Conservation (phyloP, 2,797 vertebrate species). For the Esox lucius region DNA sequence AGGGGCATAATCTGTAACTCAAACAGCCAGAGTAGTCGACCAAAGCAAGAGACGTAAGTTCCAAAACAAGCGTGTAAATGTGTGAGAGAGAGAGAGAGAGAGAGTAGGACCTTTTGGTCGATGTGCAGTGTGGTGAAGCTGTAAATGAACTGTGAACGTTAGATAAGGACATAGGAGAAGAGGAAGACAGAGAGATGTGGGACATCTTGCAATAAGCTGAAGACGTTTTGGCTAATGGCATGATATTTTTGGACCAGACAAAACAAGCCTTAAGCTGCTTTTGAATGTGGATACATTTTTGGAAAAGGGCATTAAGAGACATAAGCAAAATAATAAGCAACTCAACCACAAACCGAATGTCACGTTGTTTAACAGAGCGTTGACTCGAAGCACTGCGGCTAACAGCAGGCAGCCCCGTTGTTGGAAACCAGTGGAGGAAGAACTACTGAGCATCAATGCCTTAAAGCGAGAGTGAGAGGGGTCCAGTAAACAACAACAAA, state of each 20-base stretch:
- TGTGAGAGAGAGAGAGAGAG: neutral
- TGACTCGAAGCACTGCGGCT: neutral
- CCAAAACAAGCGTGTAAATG: neutral
- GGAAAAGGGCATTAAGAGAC: neutral
- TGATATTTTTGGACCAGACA: neutral
- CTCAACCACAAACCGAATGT: neutral
- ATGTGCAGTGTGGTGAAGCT: neutral
- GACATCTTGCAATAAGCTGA: neutral
- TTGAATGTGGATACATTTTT: neutral
- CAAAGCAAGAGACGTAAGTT: no score
- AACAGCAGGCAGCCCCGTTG: neutral
- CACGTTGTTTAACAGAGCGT: constrained; percentile 1
- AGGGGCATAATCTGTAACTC: no score
- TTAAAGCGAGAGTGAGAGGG: neutral
- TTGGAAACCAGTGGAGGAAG: neutral
- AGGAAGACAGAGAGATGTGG: neutral
- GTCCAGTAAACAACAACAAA: neutral
- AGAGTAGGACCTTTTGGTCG: neutral
- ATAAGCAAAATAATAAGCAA: neutral
- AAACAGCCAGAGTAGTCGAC: no score
- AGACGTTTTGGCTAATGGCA: neutral
- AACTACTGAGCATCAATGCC: neutral
- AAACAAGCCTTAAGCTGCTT: neutral
- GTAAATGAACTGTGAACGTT: neutral
- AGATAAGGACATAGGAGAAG: neutral